These are phyloP conservation scores for Cololabis saira DNA, from an alignment of 2,113 vertebrate species.

Conservation along the genomic window DNA sequence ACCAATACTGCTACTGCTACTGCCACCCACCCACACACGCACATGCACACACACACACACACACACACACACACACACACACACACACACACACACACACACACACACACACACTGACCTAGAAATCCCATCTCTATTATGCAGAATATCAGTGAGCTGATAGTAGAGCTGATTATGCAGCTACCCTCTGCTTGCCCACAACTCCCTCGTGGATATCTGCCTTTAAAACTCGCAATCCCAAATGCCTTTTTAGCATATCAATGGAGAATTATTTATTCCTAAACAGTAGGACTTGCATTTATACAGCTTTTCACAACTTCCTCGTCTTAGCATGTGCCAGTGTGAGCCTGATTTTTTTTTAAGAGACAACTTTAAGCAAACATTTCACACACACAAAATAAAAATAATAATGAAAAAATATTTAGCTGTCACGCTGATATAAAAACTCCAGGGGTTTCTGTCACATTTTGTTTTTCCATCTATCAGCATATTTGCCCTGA, in stretches of 20 bases:
- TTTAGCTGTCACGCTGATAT: constrained; percentile 23
- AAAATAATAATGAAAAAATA: constrained; percentile 27
- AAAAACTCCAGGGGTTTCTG: constrained; percentile 7
- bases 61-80: constrained; percentile 14
- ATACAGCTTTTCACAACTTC: constrained; percentile 55
- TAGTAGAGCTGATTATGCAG: constrained; percentile 78
- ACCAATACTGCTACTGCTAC: constrained; percentile 11
- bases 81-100: constrained; percentile 2
- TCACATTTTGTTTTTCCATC: constrained; percentile 16
- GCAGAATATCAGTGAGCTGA: constrained; percentile 80
- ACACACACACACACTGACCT: constrained; percentile 57
- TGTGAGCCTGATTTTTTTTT: constrained; percentile 22
- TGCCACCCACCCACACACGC: too few relatives aligned
- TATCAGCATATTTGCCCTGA: constrained; percentile 18
- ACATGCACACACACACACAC: not conserved
- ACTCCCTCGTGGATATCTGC: constrained; percentile 75
- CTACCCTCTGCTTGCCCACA: constrained; percentile 71
- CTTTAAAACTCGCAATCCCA: constrained; percentile 74
- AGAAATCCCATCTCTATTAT: constrained; percentile 78
- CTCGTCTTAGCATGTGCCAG: constrained; percentile 52
- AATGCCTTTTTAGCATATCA: constrained; percentile 81
- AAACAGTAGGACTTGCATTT: constrained; percentile 69
- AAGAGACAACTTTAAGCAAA: constrained; percentile 39
- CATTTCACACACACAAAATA: constrained; percentile 30
- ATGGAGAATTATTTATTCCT: constrained; percentile 77